phyloP scores from a whole-genome alignment of 2,797 vertebrate genomes.

The Oreochromis mossambicus region DNA sequence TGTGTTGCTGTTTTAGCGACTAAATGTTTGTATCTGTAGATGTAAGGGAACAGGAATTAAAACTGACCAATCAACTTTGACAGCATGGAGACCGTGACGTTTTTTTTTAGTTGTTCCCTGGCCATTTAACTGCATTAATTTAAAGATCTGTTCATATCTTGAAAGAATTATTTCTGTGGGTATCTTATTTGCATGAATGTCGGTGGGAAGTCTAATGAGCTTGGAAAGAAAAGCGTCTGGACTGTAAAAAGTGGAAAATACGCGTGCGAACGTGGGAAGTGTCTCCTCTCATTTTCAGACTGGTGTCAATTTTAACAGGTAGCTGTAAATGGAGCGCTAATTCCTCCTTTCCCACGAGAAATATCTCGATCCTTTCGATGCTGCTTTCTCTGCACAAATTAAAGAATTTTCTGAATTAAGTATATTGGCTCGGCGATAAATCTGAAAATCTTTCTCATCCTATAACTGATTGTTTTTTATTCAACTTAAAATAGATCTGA shows the following conservation, averaged over 20 bases:
- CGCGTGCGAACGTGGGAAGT: neutral
- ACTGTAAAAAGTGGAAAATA: neutral
- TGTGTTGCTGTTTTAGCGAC: neutral
- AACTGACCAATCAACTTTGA: neutral
- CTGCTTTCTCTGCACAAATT: neutral
- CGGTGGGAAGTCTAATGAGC: neutral
- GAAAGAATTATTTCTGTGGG: neutral
- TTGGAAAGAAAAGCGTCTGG: neutral
- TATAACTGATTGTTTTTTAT: neutral
- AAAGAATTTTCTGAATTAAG: neutral
- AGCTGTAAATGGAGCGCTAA: neutral
- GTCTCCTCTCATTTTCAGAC: neutral
- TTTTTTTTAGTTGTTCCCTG: rapidly evolving
- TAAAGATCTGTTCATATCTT: neutral
- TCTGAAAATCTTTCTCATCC: rapidly evolving
- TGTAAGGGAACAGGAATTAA: neutral
- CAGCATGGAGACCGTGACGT: neutral
- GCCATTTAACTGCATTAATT: neutral
- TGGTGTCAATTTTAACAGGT: neutral
- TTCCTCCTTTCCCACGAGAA: neutral
- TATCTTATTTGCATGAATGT: neutral
- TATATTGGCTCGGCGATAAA: rapidly evolving
- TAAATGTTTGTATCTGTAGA: neutral
- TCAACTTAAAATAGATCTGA: rapidly evolving
- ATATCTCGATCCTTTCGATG: neutral